A percentile compares a stretch with the other conserved stretches of the same genome.
Evolutionary conservation across 2,113 vertebrate genomes (phyloP).

Genomic region (Syrmaticus mikado): DNA sequence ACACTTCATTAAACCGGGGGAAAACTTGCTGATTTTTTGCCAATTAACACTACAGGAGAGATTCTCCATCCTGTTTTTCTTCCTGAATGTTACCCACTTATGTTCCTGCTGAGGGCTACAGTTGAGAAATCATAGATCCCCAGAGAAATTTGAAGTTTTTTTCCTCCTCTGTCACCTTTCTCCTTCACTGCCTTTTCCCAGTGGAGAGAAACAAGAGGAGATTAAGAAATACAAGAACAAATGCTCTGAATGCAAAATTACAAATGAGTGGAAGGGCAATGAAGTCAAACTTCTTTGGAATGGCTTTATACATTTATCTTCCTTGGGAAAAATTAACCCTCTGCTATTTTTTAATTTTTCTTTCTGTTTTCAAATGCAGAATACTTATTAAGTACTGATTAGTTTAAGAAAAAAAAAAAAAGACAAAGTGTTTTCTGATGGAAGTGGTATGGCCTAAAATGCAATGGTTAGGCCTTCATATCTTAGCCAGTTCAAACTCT

Average conservation of each 20-base stretch:
- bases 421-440: background rate
- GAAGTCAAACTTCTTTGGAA: background rate
- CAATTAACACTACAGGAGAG: background rate
- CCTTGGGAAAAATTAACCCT: background rate
- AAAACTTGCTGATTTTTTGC: background rate
- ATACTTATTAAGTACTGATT: background rate
- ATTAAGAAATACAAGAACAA: background rate
- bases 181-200: background rate
- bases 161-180: background rate
- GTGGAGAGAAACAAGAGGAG: background rate
- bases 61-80: background rate
- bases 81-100: background rate
- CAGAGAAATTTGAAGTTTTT: background rate
- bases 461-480: accelerated
- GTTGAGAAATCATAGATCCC: background rate
- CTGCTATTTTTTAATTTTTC: background rate
- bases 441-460: background rate
- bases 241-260: background rate
- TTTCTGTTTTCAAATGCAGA: background rate
- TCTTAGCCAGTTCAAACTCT: background rate
- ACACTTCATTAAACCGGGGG: background rate
- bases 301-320: background rate
- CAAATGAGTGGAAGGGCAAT: background rate
- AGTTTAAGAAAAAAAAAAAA: background rate
- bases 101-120: background rate